Conservation (phyloP, 2,113 vertebrate genomes). For the Pachypanchax playfairii region DNA sequence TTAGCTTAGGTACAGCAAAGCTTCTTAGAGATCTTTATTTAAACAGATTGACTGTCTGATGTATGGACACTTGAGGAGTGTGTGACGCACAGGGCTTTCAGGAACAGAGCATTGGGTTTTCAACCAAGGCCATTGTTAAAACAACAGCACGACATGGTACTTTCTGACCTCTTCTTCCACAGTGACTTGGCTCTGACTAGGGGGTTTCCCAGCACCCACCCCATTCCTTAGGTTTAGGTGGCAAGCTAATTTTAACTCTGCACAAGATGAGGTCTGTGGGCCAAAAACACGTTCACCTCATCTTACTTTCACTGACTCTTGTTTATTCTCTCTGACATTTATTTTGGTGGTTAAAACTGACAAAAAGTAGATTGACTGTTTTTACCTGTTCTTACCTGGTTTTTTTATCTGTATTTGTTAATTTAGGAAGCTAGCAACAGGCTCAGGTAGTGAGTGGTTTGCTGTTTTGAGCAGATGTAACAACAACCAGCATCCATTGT, state of each 20-base stretch:
- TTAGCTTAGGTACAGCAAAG: conserved; percentile 83
- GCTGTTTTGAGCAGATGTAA: no score
- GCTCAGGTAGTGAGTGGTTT: no score
- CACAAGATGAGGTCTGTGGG: conserved; percentile 47
- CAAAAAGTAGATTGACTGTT: neutral
- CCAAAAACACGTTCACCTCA: conserved; percentile 39
- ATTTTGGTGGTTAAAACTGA: neutral
- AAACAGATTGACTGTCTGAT: conserved; percentile 79
- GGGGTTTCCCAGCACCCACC: conserved; percentile 68
- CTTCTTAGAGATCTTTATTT: conserved; percentile 83
- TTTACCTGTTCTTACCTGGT: conserved; percentile 50
- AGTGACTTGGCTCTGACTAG: conserved; percentile 60
- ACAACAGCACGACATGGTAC: conserved; percentile 16
- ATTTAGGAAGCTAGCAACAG: no score
- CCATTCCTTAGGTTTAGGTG: conserved; percentile 65
- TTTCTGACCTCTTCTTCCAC: conserved; percentile 42
- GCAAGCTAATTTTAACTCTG: conserved; percentile 61
- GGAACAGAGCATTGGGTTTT: conserved; percentile 34
- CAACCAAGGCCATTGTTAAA: conserved; percentile 53
- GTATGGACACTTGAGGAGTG: conserved; percentile 69
- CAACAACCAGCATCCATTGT: no score
- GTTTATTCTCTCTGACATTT: conserved; percentile 5
- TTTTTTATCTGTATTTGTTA: neutral
- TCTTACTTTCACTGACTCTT: conserved; percentile 31
- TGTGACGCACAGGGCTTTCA: conserved; percentile 56